A percentile compares a stretch with the other conserved stretches of the same genome.
These are phyloP conservation scores for Craniophora ligustri DNA, from an alignment of 2,888 invertebrate genomes.

Conservation along the genomic window DNA sequence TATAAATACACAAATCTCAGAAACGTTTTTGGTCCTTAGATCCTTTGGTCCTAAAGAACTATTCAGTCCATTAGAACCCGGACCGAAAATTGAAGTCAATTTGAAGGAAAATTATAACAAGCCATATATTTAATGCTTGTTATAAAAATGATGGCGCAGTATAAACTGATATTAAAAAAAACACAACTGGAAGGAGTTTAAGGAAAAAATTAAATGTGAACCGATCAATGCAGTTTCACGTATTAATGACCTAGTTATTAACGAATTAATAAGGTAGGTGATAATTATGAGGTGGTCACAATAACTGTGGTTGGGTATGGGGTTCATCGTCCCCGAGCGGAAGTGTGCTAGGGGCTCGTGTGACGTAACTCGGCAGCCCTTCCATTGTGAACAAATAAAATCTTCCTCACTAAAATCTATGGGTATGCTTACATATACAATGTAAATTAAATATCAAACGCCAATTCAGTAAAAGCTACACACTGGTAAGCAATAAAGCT, in stretches of 20 bases:
- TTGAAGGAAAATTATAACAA: too few relatives aligned
- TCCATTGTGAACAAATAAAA: conserved; percentile 57
- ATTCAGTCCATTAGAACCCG: too few relatives aligned
- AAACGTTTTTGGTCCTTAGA: neutral
- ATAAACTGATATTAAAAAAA: neutral
- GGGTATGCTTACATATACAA: conserved; percentile 6
- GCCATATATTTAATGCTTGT: too few relatives aligned
- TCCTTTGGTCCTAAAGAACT: too few relatives aligned
- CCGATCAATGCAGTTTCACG: conserved; percentile 28
- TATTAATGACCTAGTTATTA: conserved; percentile 32
- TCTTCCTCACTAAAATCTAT: conserved; percentile 42
- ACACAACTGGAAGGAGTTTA: too few relatives aligned
- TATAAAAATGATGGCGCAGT: neutral
- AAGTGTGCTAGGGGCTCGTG: conserved; percentile 54
- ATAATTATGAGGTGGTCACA: conserved; percentile 61
- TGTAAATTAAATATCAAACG: neutral
- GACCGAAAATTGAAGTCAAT: too few relatives aligned
- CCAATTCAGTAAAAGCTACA: neutral
- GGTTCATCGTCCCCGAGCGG: conserved; percentile 62
- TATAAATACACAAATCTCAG: too few relatives aligned
- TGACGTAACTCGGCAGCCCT: conserved; percentile 37
- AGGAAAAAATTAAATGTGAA: too few relatives aligned
- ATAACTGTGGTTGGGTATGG: conserved; percentile 39
- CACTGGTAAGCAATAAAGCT: too few relatives aligned
- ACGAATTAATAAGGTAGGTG: conserved; percentile 64